These are phyloP conservation scores for Xestia sexstrigata DNA, from an alignment of 2,888 invertebrate species.

Conservation along the genomic window DNA sequence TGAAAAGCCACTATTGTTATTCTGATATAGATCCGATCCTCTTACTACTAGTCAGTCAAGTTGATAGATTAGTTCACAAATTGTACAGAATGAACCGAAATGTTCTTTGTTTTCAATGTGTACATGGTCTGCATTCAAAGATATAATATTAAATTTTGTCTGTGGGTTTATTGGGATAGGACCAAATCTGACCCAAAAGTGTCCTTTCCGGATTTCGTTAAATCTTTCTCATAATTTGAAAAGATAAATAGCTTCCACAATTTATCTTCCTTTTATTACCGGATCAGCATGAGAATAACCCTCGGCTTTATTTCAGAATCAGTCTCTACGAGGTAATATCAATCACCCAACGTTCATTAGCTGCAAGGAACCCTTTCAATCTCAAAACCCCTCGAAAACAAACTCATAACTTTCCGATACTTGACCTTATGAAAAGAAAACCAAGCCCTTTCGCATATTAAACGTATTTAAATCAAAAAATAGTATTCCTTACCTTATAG, in stretches of 20 bases:
- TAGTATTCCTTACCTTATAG: slow-evolving; percentile 89
- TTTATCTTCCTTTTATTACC: slow-evolving; percentile 56
- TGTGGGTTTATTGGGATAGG: slow-evolving; percentile 40
- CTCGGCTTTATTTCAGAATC: slow-evolving; percentile 58
- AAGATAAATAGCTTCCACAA: slow-evolving; percentile 50
- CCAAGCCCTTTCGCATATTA: slow-evolving; percentile 38
- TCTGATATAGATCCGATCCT: not conserved
- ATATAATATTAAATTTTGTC: slow-evolving; percentile 23
- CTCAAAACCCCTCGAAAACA: slow-evolving; percentile 71
- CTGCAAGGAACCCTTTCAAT: slow-evolving; percentile 72
- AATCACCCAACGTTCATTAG: slow-evolving; percentile 69
- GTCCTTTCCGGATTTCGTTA: slow-evolving; percentile 34
- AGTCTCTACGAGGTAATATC: slow-evolving; percentile 62
- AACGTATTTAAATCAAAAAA: slow-evolving; percentile 55
- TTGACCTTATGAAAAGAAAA: slow-evolving; percentile 68
- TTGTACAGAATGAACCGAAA: not conserved
- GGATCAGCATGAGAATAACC: slow-evolving; percentile 51
- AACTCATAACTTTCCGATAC: slow-evolving; percentile 75
- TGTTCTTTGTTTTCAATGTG: not conserved
- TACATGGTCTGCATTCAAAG: slow-evolving; percentile 31
- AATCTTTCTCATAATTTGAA: slow-evolving; percentile 41
- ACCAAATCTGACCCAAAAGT: slow-evolving; percentile 40
- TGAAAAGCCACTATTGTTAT: slow-evolving; percentile 5
- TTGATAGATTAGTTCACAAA: not conserved
- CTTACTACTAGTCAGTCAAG: not conserved